phyloP scores from a whole-genome alignment of 2,888 invertebrate genomes.

The Megamerina dolium region DNA sequence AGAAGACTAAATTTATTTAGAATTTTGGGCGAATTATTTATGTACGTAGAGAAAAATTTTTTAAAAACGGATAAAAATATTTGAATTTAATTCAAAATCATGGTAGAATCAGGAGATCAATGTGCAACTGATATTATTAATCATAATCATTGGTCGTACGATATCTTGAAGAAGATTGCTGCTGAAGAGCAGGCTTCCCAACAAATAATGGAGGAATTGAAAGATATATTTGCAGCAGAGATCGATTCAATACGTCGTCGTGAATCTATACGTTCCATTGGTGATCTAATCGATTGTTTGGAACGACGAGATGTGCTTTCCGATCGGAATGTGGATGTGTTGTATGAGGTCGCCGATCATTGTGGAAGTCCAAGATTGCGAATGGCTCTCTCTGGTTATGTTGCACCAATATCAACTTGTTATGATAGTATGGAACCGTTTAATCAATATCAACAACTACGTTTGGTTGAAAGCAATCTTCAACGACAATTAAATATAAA shows the following conservation, averaged over 20 bases:
- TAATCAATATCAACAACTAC: slow-evolving; percentile 29
- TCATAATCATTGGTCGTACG: slow-evolving; percentile 31
- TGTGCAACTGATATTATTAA: too few relatives aligned
- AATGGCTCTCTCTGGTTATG: slow-evolving; percentile 24
- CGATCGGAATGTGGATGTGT: slow-evolving; percentile 31
- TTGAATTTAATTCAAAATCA: too few relatives aligned
- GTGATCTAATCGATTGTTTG: slow-evolving; percentile 36
- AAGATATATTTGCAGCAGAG: slow-evolving; percentile 26
- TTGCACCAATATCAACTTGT: slow-evolving; percentile 9
- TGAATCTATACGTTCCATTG: slow-evolving; percentile 27
- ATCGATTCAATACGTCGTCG: slow-evolving; percentile 33
- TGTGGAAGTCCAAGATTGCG: slow-evolving; percentile 20
- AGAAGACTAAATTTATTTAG: too few relatives aligned
- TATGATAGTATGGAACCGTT: slow-evolving; percentile 5
- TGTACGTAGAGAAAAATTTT: too few relatives aligned
- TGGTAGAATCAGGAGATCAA: too few relatives aligned
- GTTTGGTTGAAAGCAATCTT: slow-evolving; percentile 31
- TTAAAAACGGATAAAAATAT: too few relatives aligned
- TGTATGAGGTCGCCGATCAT: slow-evolving; percentile 27
- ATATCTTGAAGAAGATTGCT: slow-evolving; percentile 30
- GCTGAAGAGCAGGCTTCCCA: slow-evolving; percentile 10
- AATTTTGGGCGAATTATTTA: too few relatives aligned
- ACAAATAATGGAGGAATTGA: slow-evolving; percentile 26
- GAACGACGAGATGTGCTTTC: slow-evolving; percentile 35
- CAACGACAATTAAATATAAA: slow-evolving; percentile 22